These are phyloP conservation scores for Notarius quadriscutis DNA, from an alignment of 2,113 vertebrate species.

Conservation along the genomic window DNA sequence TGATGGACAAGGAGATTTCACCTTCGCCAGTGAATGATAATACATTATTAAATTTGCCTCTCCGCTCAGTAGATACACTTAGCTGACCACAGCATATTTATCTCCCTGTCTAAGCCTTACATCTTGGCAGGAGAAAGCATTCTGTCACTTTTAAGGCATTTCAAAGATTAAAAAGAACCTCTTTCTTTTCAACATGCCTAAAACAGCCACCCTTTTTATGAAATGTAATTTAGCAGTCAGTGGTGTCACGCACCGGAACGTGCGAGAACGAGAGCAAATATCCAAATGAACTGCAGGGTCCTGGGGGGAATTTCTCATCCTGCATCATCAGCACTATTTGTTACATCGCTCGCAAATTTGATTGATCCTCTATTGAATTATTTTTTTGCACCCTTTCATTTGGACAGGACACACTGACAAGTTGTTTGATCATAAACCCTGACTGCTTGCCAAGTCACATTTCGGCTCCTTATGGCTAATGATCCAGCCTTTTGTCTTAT, in stretches of 20 bases:
- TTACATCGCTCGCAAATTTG: constrained; percentile 75
- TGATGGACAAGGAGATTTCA: constrained; percentile 99
- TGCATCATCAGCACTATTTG: constrained; percentile 83
- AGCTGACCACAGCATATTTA: constrained; percentile 99
- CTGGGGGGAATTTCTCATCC: constrained; percentile 82
- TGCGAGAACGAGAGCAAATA: constrained; percentile 85
- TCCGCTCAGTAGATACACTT: constrained; percentile 99
- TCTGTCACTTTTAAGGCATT: constrained; percentile 99
- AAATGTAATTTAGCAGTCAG: constrained; percentile 97
- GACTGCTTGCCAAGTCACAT: constrained; percentile 81
- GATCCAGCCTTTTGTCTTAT: constrained; percentile 75
- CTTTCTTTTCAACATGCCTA: constrained; percentile 98
- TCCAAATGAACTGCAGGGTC: constrained; percentile 81
- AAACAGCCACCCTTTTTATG: constrained; percentile 76
- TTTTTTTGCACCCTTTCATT: constrained; percentile 77
- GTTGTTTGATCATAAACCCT: constrained; percentile 82
- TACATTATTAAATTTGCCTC: constrained; percentile 99
- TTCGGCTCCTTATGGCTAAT: constrained; percentile 79
- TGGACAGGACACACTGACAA: constrained; percentile 77
- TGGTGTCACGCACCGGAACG: constrained; percentile 93
- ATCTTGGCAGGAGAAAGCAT: constrained; percentile 99
- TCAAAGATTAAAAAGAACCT: constrained; percentile 99
- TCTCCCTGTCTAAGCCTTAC: constrained; percentile 95
- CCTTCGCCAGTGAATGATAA: constrained; percentile 99
- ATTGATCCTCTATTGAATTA: constrained; percentile 85